Conservation (phyloP, 2,113 vertebrate genomes). For the Ophthalmolycus amberensis region DNA sequence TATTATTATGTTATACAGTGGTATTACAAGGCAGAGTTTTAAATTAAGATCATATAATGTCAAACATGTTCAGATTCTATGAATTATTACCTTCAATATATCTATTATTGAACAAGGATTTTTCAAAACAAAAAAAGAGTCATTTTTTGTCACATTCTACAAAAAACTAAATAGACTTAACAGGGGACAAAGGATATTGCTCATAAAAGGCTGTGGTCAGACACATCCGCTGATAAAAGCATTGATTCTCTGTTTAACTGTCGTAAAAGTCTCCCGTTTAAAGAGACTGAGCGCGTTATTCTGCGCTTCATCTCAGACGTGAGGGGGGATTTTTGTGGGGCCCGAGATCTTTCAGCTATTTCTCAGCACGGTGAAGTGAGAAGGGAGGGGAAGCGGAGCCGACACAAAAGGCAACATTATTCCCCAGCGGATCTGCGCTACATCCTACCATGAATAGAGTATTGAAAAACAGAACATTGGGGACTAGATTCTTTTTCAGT, state of each 20-base stretch:
- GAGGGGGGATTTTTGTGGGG: constrained; percentile 75
- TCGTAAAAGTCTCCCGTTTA: constrained; percentile 11
- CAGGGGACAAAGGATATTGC: background rate
- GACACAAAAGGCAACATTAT: constrained; percentile 96
- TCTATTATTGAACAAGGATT: background rate
- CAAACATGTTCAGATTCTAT: background rate
- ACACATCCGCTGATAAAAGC: constrained; percentile 42
- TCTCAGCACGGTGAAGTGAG: constrained; percentile 78
- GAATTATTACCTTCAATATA: background rate
- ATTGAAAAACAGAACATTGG: constrained; percentile 88
- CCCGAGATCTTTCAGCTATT: constrained; percentile 87
- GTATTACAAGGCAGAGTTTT: background rate
- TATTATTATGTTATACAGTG: background rate
- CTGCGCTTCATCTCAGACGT: constrained; percentile 69
- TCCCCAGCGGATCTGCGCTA: constrained; percentile 83
- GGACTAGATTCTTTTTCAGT: constrained; percentile 90
- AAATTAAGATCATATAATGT: background rate
- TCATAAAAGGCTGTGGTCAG: background rate
- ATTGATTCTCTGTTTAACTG: constrained; percentile 38
- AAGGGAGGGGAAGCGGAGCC: constrained; percentile 77
- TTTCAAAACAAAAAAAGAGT: background rate
- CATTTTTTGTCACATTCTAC: constrained; percentile 10
- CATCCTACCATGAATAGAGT: constrained; percentile 91
- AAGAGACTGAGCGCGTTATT: constrained; percentile 58
- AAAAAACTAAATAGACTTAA: background rate